Base-by-base conservation (phyloP, 30 jellyfish, hydroid and myxozoan genomes). In the Aurelia sp. region DNA sequence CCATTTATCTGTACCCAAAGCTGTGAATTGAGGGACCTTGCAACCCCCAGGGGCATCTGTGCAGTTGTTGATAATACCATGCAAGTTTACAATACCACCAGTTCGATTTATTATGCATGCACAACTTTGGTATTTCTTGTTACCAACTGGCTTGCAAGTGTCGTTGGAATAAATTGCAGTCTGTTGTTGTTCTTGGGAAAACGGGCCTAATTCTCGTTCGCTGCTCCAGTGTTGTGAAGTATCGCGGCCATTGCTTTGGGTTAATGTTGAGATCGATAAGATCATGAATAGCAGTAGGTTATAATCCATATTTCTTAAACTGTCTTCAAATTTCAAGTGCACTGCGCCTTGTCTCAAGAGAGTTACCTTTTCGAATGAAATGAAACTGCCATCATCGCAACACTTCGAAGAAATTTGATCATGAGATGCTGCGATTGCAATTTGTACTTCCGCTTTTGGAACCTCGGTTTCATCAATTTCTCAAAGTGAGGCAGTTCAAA, bases 41-140 rank as follows among this genome's bases (percentile, higher is more conserved):
- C 91, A 81, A 10, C 84, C 91, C 20, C 84, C 73, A 4, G 70
- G 83, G 18, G 44, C 38, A 41, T 69, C n/a, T 55, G 83, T 47
- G 55, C 91, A 81, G 74, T 67, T 81, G 24, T 67, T 81, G 27
- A 81, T 47, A 6, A 81, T 81, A 24, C 91, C 91, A 53, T 81
- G 69, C 67, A 81, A 59, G 67, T 81, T 81, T 11, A 81, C 48
- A 52, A 65, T 48, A 1, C 74, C 72, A 7, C 72, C 72, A 17
- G 84, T 63, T 24, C 78, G 63, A 27, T 16, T 10, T n/a, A 81
- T 20, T 38, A 16, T 68, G 81, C 91, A 81, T 18, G 91, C 91
- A 81, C 91, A 81, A 52, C 91, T 81, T 55, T 35, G 40, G 33
- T 66, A 81, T 27, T 77, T 60, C 77, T 66, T 35, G 59, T 81